A percentile compares a stretch with the other conserved stretches of the same genome.
Conservation (phyloP, 2,888 invertebrate genomes). For the Tetragonisca angustula region DNA sequence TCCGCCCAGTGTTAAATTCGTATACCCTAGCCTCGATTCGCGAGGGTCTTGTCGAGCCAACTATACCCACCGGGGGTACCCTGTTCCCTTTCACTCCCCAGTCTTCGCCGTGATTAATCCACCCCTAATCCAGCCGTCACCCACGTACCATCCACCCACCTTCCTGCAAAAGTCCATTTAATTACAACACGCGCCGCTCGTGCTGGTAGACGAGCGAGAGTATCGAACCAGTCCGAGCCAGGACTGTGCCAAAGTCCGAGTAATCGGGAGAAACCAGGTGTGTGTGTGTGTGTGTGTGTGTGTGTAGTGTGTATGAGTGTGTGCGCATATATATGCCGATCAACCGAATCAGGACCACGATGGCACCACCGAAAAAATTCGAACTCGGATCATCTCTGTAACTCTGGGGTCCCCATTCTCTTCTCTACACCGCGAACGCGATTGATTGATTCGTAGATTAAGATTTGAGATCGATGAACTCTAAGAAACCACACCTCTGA, state of each 20-base stretch:
- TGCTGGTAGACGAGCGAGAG: slow-evolving; percentile 64
- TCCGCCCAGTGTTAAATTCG: slow-evolving; percentile 46
- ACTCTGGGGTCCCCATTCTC: too few species aligned
- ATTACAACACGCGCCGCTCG: slow-evolving; percentile 66
- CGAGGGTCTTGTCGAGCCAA: neutral
- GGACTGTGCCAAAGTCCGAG: slow-evolving; percentile 43
- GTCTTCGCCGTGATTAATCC: slow-evolving; percentile 28
- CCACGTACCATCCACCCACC: slow-evolving; percentile 6
- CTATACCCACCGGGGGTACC: too few species aligned
- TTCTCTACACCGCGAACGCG: too few species aligned
- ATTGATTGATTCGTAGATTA: too few species aligned
- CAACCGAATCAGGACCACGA: slow-evolving; percentile 30
- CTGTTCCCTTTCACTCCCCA: too few species aligned
- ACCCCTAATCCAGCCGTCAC: slow-evolving; percentile 19
- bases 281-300: neutral
- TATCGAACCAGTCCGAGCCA: slow-evolving; percentile 58
- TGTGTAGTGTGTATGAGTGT: too few species aligned
- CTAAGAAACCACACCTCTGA: too few species aligned
- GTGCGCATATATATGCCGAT: slow-evolving; percentile 11
- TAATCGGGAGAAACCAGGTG: slow-evolving; percentile 49
- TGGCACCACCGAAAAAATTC: slow-evolving; percentile 41
- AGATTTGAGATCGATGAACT: too few species aligned
- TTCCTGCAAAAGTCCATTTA: slow-evolving; percentile 61
- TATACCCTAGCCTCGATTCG: slow-evolving; percentile 23
- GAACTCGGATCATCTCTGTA: slow-evolving; percentile 22